Evolutionary conservation across 1,140 invertebrate species (phyloP), one percentile per base, ranked within the genome.

Genomic region (Scaptomyza pallida): DNA sequence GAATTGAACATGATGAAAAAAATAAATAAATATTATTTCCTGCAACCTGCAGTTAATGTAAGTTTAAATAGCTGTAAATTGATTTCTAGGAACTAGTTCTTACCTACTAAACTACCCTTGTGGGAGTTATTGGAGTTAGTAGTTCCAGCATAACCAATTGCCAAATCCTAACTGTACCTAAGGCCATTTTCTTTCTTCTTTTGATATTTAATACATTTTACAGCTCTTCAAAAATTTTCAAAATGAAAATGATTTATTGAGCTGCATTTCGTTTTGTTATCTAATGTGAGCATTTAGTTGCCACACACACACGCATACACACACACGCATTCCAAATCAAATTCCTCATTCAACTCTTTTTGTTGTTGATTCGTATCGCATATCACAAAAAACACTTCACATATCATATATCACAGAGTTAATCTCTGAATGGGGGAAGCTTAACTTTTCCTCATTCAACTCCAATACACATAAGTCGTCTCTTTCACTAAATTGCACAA

Each of bases 401-500:
- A 52, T 65, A 54, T 16, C 57, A 52, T 65, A 52, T 51, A 55
- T 70, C 50, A 57, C 12, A 17, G 6, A 52, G 52, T 50, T 70
- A 80, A 86, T 80, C 80, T 64, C 61, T 57, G 40, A 60, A 67
- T 67, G 61, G 35, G 61, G 35, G 13, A 13, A 44, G 69, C 56
- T 63, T 70, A 62, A 82, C 78, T 81, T 78, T 81, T 30, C 63
- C 19, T 63, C 77, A 50, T 80, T 86, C 64, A 50, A 30, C 60
- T 54, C 26, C 26, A 30, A 30, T 57, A 40, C 10, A 40, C 10
- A 21, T 55, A 35, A 51, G 68, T 43, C 57, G 30, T 30, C 60
- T 64, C 67, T 65, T 59, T 64, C 64, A 63, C 57, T 60, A 59
- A 55, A 75, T 85, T 85, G 67, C 77, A 85, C 77, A 86, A 85